These are phyloP conservation scores for Lithophane leautieri DNA, from an alignment of 2,888 invertebrate genomes.

Conservation along the genomic window DNA sequence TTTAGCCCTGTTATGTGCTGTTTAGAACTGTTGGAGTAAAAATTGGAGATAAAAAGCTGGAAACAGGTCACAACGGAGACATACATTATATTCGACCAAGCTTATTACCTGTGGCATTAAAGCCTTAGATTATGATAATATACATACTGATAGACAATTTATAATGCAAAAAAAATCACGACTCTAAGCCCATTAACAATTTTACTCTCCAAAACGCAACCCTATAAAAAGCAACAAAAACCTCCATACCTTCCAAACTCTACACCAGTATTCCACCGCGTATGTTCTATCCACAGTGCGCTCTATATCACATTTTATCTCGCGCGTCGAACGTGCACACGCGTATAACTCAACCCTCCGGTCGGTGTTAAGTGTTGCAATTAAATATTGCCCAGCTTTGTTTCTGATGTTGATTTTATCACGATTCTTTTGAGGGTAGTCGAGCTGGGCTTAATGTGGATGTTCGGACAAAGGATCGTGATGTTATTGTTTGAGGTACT, in stretches of 20 bases:
- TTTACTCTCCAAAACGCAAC: not conserved
- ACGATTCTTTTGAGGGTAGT: constrained; percentile 60
- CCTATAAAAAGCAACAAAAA: not conserved
- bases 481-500: constrained; percentile 38
- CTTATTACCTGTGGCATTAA: not conserved
- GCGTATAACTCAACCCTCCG: constrained; percentile 75
- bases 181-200: not conserved
- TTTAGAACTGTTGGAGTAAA: not conserved
- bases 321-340: constrained; percentile 69
- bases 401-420: constrained; percentile 63
- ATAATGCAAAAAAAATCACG: too few relatives aligned
- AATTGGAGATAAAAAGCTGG: not conserved
- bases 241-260: constrained; percentile 31
- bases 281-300: constrained; percentile 65
- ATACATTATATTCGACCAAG: not conserved
- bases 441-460: constrained; percentile 48
- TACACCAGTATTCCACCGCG: constrained; percentile 59
- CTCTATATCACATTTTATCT: constrained; percentile 83
- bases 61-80: not conserved
- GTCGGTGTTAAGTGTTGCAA: constrained; percentile 67
- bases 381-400: constrained; percentile 68
- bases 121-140: not conserved
- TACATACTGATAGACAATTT: not conserved
- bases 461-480: constrained; percentile 43
- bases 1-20: too few relatives aligned